Evolutionary conservation across 2,113 vertebrate genomes (phyloP).

Genomic region (Tympanuchus pallidicinctus): DNA sequence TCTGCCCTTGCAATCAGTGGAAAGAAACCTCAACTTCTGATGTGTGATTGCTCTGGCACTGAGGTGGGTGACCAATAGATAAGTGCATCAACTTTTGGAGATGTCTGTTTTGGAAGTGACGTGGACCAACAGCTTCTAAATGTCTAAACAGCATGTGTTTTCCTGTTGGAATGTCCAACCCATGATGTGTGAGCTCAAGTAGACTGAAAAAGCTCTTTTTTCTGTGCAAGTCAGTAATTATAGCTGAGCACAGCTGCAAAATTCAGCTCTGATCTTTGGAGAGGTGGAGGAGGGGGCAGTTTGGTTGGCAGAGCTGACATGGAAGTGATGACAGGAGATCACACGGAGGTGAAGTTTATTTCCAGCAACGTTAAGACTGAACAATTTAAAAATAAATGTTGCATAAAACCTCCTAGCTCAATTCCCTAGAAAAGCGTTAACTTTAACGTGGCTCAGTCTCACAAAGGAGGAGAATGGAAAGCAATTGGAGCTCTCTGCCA

Average conservation of each 20-base stretch:
- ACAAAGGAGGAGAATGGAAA: neutral
- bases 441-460: neutral
- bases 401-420: neutral
- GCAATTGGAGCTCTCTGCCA: neutral
- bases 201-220: neutral
- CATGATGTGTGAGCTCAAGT: neutral
- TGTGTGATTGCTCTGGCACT: neutral
- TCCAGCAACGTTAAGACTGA: too few relatives aligned
- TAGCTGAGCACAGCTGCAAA: neutral
- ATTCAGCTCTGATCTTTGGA: neutral
- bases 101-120: neutral
- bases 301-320: neutral
- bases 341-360: neutral
- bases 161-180: neutral
- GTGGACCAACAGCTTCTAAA: neutral
- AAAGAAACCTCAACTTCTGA: neutral
- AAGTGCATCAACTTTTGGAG: neutral
- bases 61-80: neutral
- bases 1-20: neutral
- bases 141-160: neutral
- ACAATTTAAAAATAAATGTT: neutral
- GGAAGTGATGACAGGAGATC: neutral
- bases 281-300: neutral
- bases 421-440: neutral
- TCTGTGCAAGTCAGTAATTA: neutral